Conservation (phyloP, 2,113 vertebrate genomes). For the Prietella phreatophila region DNA sequence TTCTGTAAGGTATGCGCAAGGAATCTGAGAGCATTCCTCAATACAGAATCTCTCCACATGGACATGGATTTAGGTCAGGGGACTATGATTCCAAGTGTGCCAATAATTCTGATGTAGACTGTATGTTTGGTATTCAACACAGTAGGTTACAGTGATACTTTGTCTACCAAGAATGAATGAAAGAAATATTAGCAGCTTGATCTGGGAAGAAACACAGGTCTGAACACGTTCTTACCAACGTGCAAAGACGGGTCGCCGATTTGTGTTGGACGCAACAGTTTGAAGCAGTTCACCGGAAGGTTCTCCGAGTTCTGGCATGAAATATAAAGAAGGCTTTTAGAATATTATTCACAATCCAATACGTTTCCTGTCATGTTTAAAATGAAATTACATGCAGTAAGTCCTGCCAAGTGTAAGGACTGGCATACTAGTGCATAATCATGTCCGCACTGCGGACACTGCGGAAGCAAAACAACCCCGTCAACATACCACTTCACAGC, state of each 20-base stretch:
- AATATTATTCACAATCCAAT: background rate
- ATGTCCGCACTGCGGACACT: background rate
- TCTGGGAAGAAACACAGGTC: background rate
- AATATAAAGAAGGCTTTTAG: background rate
- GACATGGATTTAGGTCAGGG: background rate
- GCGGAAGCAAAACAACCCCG: background rate
- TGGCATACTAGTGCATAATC: background rate
- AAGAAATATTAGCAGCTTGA: background rate
- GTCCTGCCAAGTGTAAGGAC: background rate
- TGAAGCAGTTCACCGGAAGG: background rate
- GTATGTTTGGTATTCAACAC: background rate
- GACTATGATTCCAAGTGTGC: background rate
- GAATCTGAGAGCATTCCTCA: background rate
- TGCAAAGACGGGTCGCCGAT: constrained; percentile 41
- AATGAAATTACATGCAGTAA: background rate
- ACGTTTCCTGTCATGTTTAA: background rate
- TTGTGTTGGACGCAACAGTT: no score
- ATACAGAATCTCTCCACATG: background rate
- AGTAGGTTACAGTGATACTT: background rate
- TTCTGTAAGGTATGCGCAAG: background rate
- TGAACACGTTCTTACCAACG: constrained; percentile 56
- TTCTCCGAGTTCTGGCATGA: background rate
- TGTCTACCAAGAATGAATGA: background rate
- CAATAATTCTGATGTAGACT: background rate
- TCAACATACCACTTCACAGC: constrained; percentile 62